Base-by-base conservation (phyloP, 2,888 invertebrate species). In the Linnaemya tessellans region DNA sequence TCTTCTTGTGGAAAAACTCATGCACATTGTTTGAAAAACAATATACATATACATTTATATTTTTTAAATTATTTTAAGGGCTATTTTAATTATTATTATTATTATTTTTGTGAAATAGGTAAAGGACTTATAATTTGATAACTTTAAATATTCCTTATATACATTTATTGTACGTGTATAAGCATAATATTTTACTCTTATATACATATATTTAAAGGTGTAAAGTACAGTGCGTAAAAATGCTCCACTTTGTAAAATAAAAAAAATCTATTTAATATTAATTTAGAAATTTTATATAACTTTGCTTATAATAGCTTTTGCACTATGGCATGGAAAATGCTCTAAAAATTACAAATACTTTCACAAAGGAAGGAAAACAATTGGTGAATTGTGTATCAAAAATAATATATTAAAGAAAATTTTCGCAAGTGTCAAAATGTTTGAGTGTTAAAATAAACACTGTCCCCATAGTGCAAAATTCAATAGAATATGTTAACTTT, bases 81-180 rank as follows among this genome's bases (percentile, higher is more conserved):
- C 25, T 43, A 43, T 43, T 11, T 41, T 8, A 41, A 10, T 41
- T 41, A 41, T 41, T 41, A 10, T 41, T 41, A 10, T 41, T 41
- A 11, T 41, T 41, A 11, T 7, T 41, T 9, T 64, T 41, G 20
- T 41, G 13, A 41, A 41, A 35, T 60, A 60, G 60, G 35, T 60
- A 60, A 60, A 38, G 60, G 38, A 60, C 60, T 60, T 25, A 38
- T 25, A 20, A 11, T 38, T 35, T 58, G 2, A 25, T 56, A 56
- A 56, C 56, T n/a, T 60, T 35, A 60, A n/a, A 35, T 35, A 35
- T 60, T 18, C 35, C 58, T n/a, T 58, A 10, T 54, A 58, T 58
- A 30, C 13, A 30, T 8, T 22, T 11, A 51, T 7, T 35, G 35
- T 35, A 41, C 43, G 15, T 51, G 18, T 18, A 10, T 20, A 10